Percentiles rank a stretch among this genome's conserved stretches.
Conservation (phyloP, 2,797 vertebrate species). For the Gallinago solitaria region DNA sequence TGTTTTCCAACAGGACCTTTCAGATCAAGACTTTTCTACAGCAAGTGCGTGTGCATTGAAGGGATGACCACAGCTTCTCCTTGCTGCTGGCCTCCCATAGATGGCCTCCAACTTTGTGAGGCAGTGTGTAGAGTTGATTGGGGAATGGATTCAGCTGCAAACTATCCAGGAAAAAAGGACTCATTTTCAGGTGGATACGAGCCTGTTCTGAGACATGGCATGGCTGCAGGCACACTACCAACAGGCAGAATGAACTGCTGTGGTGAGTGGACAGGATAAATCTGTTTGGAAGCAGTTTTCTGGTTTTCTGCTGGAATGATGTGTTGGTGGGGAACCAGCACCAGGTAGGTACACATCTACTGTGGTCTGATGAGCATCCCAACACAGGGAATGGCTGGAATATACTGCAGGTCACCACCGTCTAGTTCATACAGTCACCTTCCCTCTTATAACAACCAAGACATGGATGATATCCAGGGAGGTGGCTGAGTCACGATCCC, state of each 20-base stretch:
- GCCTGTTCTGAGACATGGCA: neutral
- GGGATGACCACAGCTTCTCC: neutral
- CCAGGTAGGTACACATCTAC: neutral
- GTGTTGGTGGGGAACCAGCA: neutral
- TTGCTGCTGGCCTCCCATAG: neutral
- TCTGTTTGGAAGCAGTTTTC: neutral
- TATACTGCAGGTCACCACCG: neutral
- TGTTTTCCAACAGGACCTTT: neutral
- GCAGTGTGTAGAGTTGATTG: neutral
- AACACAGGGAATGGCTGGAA: neutral
- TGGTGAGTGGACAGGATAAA: neutral
- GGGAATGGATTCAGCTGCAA: neutral
- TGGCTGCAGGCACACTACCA: neutral
- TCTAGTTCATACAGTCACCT: neutral
- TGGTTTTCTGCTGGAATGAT: neutral
- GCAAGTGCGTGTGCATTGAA: neutral
- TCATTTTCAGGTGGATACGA: neutral
- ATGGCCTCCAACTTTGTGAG: neutral
- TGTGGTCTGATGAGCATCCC: neutral
- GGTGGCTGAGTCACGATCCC: too few species aligned
- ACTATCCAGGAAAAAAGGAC: neutral
- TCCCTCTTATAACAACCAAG: neutral
- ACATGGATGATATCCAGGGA: neutral
- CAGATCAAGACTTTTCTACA: neutral
- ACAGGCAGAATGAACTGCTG: neutral